Evolutionary conservation across 2,797 vertebrate genomes (phyloP), one percentile per base, ranked within the genome.

Genomic region (Lepilemur septentrionalis): DNA sequence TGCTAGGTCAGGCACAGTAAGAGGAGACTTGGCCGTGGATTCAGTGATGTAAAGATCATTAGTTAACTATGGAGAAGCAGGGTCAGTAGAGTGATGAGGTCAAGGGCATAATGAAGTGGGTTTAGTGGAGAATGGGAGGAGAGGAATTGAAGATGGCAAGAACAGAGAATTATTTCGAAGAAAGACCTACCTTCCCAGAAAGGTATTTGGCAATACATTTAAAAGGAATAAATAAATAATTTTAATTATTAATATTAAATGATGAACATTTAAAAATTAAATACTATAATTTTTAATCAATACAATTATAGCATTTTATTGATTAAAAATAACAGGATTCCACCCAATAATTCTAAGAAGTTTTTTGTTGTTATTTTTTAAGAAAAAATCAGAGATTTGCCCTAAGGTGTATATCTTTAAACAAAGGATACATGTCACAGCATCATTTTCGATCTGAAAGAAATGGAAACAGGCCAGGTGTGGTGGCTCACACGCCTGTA

Each of bases 191-290:
- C 32, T 87, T 93, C 25, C 59, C 67, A 52, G 59, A 76, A 78
- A 70, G 48, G 63, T 91, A 70, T 43, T 88, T 90, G 83, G 30
- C 32, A 82, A 46, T 35, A n/a, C 38, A 57, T 82, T 82, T 18
- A n/a, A 46, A 85, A 69, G 85, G 81, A 89, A 43, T 18, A 35
- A 73, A 59, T 84, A 75, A 25, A 17, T 69, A 73, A 57, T 59
- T 73, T 50, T 67, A 83, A 79, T 90, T 48, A 67, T 82, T 92
- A 72, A 72, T 43, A 61, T 90, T 50, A 94, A 90, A 78, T 92
- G 18, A 79, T 75, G 79, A 76, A 89, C 32, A 65, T 43, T 35
- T 73, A 20, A 35, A 94, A 85, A 69, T 90, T 69, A 59, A 79
- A 12, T 76, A 48, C 83, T 90, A 35, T 23, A 22, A 30, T 50